phyloP scores from a whole-genome alignment of 2,797 vertebrate genomes.

The Peromyscus nudipes region DNA sequence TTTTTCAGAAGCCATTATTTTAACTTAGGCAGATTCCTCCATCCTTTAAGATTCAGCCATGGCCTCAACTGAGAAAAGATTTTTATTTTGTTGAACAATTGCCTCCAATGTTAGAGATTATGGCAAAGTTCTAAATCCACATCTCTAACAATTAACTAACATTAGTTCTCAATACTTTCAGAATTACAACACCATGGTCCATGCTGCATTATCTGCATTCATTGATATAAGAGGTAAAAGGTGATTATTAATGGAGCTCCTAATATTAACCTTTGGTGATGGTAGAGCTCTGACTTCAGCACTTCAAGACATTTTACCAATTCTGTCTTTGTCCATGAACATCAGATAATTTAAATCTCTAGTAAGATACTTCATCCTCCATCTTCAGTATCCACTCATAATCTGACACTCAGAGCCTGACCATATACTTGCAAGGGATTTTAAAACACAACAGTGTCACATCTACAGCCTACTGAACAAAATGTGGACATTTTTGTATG shows the following conservation, averaged over 20 bases:
- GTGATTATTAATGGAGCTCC: not conserved
- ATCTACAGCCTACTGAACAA: not conserved
- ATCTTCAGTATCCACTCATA: not conserved
- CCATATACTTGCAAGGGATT: accelerated
- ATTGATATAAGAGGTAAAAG: not conserved
- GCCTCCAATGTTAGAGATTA: not conserved
- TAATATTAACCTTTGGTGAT: not conserved
- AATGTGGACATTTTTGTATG: not conserved
- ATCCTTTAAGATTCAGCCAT: not conserved
- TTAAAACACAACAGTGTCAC: not conserved
- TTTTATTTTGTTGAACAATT: not conserved
- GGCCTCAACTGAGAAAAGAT: not conserved
- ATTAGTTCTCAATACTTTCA: not conserved
- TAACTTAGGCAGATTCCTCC: not conserved
- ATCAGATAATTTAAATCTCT: not conserved
- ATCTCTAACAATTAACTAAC: not conserved
- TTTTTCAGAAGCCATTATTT: not conserved
- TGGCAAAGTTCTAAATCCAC: not conserved
- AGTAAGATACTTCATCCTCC: not conserved
- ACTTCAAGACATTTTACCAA: not conserved
- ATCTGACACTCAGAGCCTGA: not conserved
- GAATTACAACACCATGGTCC: not conserved
- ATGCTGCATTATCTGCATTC: not conserved
- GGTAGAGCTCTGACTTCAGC: not conserved
- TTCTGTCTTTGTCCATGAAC: not conserved